These are phyloP conservation scores for Oxycera nigricornis DNA, from an alignment of 2,888 invertebrate species.

Conservation along the genomic window DNA sequence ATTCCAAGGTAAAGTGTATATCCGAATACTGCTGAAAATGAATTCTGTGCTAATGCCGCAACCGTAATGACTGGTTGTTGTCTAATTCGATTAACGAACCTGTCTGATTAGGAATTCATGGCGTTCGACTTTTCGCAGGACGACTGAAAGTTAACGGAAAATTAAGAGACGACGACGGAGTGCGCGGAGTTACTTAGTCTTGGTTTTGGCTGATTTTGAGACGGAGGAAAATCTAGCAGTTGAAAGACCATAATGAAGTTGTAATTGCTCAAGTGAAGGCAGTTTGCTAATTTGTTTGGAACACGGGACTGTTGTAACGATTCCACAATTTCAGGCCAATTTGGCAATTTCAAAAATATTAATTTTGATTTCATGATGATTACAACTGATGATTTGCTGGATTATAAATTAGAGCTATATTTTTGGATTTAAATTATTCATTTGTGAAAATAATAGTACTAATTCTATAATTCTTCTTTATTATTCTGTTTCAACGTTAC, in stretches of 20 bases:
- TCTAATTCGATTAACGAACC: constrained; percentile 35
- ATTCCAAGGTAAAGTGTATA: too few relatives aligned
- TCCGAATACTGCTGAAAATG: too few relatives aligned
- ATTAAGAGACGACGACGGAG: constrained; percentile 1
- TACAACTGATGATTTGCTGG: background rate
- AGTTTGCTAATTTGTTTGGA: background rate
- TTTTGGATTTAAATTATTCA: too few relatives aligned
- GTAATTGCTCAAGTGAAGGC: constrained; percentile 20
- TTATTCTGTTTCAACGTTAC: too few relatives aligned
- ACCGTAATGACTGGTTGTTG: constrained; percentile 36
- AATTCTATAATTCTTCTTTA: too few relatives aligned
- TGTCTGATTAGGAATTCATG: constrained; percentile 40
- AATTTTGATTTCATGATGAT: background rate
- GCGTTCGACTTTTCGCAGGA: constrained; percentile 21
- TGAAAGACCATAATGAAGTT: constrained; percentile 28
- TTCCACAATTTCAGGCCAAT: background rate
- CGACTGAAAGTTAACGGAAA: constrained; percentile 7
- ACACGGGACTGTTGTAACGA: background rate
- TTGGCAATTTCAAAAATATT: background rate
- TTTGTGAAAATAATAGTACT: too few relatives aligned
- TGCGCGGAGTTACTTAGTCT: background rate
- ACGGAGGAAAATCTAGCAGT: constrained; percentile 5
- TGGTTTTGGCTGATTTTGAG: constrained; percentile 11
- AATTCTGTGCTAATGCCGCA: background rate
- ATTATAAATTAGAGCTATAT: background rate